Evolutionary conservation across 2,888 invertebrate species (phyloP).

Genomic region (Meandrusa payeni): DNA sequence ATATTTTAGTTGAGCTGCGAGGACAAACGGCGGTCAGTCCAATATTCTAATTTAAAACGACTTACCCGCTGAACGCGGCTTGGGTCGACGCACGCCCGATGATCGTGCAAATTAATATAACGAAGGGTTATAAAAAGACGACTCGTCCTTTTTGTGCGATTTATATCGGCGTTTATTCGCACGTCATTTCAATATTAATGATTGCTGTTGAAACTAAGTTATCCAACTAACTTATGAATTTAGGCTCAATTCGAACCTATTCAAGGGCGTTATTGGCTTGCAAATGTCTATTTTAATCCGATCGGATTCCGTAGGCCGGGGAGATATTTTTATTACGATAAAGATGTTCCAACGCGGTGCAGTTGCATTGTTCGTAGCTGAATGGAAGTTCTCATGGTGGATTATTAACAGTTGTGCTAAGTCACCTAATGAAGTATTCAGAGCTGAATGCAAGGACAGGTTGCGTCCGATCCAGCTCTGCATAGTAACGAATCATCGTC

Average conservation of each 20-base stretch:
- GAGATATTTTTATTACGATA: conserved; percentile 20
- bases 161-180: conserved; percentile 39
- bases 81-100: conserved; percentile 60
- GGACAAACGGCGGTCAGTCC: conserved; percentile 54
- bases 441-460: conserved; percentile 39
- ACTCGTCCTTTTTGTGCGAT: conserved; percentile 40
- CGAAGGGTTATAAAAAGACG: conserved; percentile 42
- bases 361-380: conserved; percentile 45
- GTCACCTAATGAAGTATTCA: conserved; percentile 78
- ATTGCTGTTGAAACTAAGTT: conserved; percentile 24
- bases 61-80: conserved; percentile 49
- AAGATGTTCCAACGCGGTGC: conserved; percentile 40
- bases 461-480: conserved; percentile 42
- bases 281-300: conserved; percentile 8
- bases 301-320: conserved; percentile 5
- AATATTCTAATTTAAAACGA: conserved; percentile 66
- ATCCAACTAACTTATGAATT: background rate
- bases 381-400: conserved; percentile 47
- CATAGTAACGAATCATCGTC: conserved; percentile 53
- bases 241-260: background rate
- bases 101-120: conserved; percentile 51
- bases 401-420: conserved; percentile 58
- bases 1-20: conserved; percentile 38
- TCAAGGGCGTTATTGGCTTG: conserved; percentile 13
- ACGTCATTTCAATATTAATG: conserved; percentile 29